Percentiles rank a stretch among this genome's conserved stretches.
These are phyloP conservation scores for Germaria angustata DNA, from an alignment of 2,888 invertebrate genomes.

Conservation along the genomic window DNA sequence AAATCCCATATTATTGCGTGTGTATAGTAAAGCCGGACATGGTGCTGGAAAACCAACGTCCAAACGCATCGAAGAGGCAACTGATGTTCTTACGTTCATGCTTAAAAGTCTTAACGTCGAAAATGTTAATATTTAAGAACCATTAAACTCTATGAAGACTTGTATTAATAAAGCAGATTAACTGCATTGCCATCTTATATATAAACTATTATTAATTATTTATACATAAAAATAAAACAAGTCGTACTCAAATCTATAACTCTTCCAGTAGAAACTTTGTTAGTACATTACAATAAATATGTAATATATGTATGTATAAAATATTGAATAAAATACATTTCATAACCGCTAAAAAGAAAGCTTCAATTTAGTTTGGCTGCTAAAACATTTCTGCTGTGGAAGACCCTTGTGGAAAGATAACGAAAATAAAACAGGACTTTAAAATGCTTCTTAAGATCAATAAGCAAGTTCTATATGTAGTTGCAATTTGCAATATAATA, in stretches of 20 bases:
- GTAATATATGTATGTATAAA: slow-evolving; percentile 24
- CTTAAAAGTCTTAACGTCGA: slow-evolving; percentile 77
- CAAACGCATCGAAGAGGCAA: slow-evolving; percentile 97
- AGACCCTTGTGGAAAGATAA: no score
- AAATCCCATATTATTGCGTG: slow-evolving; percentile 92
- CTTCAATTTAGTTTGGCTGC: no score
- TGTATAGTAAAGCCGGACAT: slow-evolving; percentile 98
- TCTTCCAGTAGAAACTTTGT: slow-evolving; percentile 6
- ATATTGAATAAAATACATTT: slow-evolving; percentile 56
- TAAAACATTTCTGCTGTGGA: no score
- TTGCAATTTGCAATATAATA: no score
- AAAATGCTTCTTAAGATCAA: no score
- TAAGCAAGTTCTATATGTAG: no score
- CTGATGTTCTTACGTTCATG: slow-evolving; percentile 87
- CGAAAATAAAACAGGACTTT: no score
- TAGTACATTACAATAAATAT: slow-evolving; percentile 25
- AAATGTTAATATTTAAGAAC: slow-evolving; percentile 73
- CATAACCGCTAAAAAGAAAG: neutral
- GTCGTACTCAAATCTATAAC: slow-evolving; percentile 35
- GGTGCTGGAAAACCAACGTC: slow-evolving; percentile 97
- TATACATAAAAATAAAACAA: slow-evolving; percentile 17
- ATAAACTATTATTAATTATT: slow-evolving; percentile 39
- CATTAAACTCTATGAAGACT: neutral
- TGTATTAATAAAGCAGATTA: slow-evolving; percentile 30
- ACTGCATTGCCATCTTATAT: slow-evolving; percentile 31